Conservation (phyloP, 2,888 invertebrate species). For the Lasius fuliginosus region DNA sequence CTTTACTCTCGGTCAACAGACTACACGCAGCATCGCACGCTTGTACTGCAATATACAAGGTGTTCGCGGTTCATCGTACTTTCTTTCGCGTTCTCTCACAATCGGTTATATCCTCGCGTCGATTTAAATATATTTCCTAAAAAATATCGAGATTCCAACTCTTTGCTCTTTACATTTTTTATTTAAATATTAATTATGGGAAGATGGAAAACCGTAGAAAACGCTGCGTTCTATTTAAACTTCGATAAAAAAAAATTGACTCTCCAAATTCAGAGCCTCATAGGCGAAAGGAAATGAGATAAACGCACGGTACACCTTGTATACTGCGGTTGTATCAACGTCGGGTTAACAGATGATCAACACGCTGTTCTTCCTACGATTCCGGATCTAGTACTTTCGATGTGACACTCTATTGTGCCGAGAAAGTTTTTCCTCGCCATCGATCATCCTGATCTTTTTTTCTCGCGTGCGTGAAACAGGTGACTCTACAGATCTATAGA, state of each 20-base stretch:
- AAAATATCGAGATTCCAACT: background rate
- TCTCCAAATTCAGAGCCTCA: background rate
- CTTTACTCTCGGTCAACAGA: conserved; percentile 53
- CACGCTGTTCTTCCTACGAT: conserved; percentile 6
- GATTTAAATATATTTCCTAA: background rate
- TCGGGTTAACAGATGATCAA: conserved; percentile 25
- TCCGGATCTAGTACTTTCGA: conserved; percentile 19
- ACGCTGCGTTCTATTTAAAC: background rate
- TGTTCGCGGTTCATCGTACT: conserved; percentile 24
- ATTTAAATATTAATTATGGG: background rate
- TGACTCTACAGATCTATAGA: conserved; percentile 8
- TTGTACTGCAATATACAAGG: conserved; percentile 46
- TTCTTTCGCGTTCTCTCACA: background rate
- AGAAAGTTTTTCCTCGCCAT: conserved; percentile 42
- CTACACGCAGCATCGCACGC: conserved; percentile 46
- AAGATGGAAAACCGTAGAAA: background rate
- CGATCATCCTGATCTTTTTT: conserved; percentile 8
- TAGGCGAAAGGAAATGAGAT: background rate
- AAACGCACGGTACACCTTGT: background rate
- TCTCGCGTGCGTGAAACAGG: conserved; percentile 37
- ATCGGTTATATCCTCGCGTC: background rate
- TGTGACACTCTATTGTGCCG: conserved; percentile 43
- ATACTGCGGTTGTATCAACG: background rate
- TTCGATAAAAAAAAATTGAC: background rate
- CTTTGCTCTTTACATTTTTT: background rate